Base-by-base conservation (phyloP, 2,888 invertebrate species). In the Lathronympha strigana region DNA sequence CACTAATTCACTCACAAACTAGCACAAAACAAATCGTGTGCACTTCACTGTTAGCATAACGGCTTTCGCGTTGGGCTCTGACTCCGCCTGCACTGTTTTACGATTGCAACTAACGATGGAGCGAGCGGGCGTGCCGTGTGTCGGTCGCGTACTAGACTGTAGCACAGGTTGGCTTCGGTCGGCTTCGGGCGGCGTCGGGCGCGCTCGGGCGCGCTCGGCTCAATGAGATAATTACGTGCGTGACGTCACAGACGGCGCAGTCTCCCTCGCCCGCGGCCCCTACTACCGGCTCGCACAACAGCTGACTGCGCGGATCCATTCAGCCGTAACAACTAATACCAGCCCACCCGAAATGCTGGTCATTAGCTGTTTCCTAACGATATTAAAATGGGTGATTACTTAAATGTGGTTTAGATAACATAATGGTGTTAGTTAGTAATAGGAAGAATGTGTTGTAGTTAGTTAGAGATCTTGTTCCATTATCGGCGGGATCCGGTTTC, bases 141-240 rank as follows among this genome's bases (percentile, higher is more conserved):
- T 80, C 84, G 83, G 79, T 74, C 86, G 89, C 87, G 87, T 83
- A 90, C 90, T 91, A 88, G 88, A 87, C 86, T 80, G 81, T 76
- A 80, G 82, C 82, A 83, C 87, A 82, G 84, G 89, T 88, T 83
- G 90, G 90, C 87, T 85, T 79, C 86, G 88, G 83, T 77, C 78
- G 73, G 79, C 68, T 67, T 87, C 88, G 87, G 83, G 68, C 53
- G 67, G 33, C 68, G 69, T 87, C 89, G 89, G 84, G 67, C 17
- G 67, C 67, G 69, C 68, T 83, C 89, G 90, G 71, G 73, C 71
- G 68, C 73, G 75, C 76, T 87, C 89, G 90, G 84, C 77, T 79
- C 81, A 80, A 80, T 83, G 85, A 81, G 81, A 81, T 79, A 80
- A 84, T 85, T 82, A 84, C 81, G 80, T 71, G 76, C 70, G 78